phyloP scores from a whole-genome alignment of 2,113 vertebrate species.

The Anhinga rufa region DNA sequence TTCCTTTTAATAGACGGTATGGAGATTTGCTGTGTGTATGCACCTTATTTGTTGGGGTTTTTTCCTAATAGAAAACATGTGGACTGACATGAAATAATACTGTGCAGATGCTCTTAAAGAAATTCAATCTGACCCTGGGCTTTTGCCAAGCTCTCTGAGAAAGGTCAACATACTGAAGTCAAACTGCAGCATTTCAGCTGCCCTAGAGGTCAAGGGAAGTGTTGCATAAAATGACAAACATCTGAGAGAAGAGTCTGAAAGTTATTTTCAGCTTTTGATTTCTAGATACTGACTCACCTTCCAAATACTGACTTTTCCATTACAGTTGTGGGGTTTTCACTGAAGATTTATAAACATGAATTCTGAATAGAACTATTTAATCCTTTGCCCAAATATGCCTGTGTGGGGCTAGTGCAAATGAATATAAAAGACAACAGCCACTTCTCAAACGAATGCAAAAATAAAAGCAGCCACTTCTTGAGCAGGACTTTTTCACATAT shows the following conservation, averaged over 20 bases:
- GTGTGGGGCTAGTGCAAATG: neutral
- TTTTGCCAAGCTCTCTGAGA: conserved; percentile 31
- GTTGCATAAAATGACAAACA: neutral
- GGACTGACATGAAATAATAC: neutral
- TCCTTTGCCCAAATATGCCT: neutral
- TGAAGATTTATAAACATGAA: neutral
- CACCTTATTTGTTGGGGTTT: neutral
- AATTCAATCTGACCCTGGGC: conserved; percentile 25
- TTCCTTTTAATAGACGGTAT: neutral
- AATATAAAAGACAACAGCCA: neutral
- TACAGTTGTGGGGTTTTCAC: neutral
- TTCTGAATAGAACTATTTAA: neutral
- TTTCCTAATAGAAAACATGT: neutral
- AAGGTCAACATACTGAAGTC: conserved; percentile 48
- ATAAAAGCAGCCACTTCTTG: neutral
- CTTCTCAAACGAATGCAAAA: neutral
- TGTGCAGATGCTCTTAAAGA: conserved; percentile 23
- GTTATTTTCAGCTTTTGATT: neutral
- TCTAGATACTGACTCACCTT: neutral
- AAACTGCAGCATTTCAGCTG: conserved; percentile 1
- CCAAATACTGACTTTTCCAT: neutral
- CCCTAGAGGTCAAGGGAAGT: conserved; percentile 17
- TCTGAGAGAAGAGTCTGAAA: neutral
- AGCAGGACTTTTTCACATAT: neutral
- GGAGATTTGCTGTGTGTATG: neutral